Evolutionary conservation across 2,113 vertebrate species (phyloP).

Genomic region (Nansenia antarctica): DNA sequence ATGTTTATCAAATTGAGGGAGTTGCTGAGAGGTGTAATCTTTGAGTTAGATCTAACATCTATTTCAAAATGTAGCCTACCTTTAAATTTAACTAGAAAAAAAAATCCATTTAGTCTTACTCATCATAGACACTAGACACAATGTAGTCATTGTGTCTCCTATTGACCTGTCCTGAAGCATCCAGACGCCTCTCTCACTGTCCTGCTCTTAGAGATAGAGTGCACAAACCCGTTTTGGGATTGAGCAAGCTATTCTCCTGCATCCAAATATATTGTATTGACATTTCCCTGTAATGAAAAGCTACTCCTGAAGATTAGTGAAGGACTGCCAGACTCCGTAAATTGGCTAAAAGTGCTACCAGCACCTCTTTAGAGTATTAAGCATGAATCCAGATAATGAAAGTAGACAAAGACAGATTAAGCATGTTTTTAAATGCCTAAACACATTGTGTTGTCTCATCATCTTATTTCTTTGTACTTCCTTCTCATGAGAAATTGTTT

Average conservation of each 20-base stretch:
- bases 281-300: constrained; percentile 50
- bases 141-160: no score
- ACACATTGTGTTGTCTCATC: constrained; percentile 8
- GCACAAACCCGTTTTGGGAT: constrained; percentile 10
- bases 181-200: neutral
- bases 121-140: no score
- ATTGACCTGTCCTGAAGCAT: neutral
- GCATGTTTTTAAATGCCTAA: neutral
- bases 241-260: constrained; percentile 17
- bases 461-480: constrained; percentile 24
- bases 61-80: no score
- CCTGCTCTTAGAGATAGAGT: constrained; percentile 7
- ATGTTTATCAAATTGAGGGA: no score
- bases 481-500: no score
- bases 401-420: neutral
- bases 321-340: constrained; percentile 61
- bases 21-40: no score
- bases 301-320: constrained; percentile 69
- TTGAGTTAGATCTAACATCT: no score
- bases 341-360: constrained; percentile 55
- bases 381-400: constrained; percentile 29
- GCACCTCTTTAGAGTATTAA: constrained; percentile 27
- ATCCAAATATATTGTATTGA: constrained; percentile 49
- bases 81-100: no score
- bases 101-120: no score